These are phyloP conservation scores for Tetraodon nigroviridis DNA, from an alignment of 2,113 vertebrate genomes.

Conservation along the genomic window DNA sequence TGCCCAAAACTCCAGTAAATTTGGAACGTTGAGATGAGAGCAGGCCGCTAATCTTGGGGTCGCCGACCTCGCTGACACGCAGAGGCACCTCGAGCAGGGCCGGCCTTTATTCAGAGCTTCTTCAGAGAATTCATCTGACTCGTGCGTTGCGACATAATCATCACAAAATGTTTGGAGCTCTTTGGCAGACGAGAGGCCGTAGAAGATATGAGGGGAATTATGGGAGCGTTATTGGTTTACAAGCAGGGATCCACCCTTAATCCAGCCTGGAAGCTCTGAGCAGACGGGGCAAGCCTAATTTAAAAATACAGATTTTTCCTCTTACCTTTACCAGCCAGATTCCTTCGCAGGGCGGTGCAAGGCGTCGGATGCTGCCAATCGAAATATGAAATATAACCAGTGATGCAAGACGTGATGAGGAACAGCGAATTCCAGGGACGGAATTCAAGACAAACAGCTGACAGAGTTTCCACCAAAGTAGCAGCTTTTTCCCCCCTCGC, in stretches of 20 bases:
- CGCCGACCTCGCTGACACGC: constrained; percentile 36
- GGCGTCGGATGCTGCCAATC: too few relatives aligned
- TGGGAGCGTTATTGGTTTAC: constrained; percentile 31
- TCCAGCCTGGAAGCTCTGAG: constrained; percentile 1
- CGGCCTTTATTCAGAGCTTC: constrained; percentile 9
- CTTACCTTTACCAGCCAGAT: background rate
- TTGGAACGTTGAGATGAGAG: constrained; percentile 29
- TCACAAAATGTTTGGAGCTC: constrained; percentile 52
- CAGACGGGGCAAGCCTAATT: background rate
- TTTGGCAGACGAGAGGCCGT: constrained; percentile 24
- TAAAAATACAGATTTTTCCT: background rate
- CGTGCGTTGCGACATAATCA: constrained; percentile 40
- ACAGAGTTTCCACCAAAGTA: too few relatives aligned
- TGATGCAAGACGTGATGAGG: too few relatives aligned
- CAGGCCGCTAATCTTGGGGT: constrained; percentile 42
- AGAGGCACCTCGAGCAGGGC: constrained; percentile 31
- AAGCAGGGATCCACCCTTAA: constrained; percentile 26
- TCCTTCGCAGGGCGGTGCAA: background rate
- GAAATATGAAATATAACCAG: too few relatives aligned
- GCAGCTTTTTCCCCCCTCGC: too few relatives aligned
- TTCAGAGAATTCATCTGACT: constrained; percentile 44
- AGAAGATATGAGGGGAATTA: constrained; percentile 40
- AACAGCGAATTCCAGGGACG: too few relatives aligned
- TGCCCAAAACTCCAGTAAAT: constrained; percentile 52
- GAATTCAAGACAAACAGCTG: too few relatives aligned